Base-by-base conservation (phyloP, 2,797 vertebrate species). In the Myotis myotis region DNA sequence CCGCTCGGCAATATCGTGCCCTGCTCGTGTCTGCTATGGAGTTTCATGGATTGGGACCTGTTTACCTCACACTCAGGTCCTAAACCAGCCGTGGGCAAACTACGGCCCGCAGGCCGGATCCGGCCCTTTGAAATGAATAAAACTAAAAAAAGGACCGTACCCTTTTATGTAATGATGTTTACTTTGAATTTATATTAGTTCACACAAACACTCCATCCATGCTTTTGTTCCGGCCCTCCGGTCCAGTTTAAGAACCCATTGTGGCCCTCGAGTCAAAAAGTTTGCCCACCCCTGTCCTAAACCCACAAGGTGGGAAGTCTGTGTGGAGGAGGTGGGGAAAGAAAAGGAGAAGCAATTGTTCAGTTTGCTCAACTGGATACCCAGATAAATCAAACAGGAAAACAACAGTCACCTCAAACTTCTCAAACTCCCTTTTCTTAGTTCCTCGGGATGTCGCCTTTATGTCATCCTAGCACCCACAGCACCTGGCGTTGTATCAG, bases 401-500 rank as follows among this genome's bases (percentile, higher is more conserved):
- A 68, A 19, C 55, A 23, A 1, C 0, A 0, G n/a, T 33, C 64
- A 41, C 76, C 55, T 53, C 4, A 8, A 44, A 28, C 20, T 12
- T 80, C 78, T 62, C 55, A 44, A 44, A 8, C 49, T 23, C 88
- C 89, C 96, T 97, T 99, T 71, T 98, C 97, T 96, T 99, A 98
- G 90, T 99, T 99, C 30, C 98, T 98, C 28, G 90, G 8, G 98
- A 98, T 5, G 97, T 97, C 5, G 98, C 98, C 98, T 99, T 98
- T 93, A 99, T 95, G 89, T 99, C 98, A 15, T 98, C 99, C 98
- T 49, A 98, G 49, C 98, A 97, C 0, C 96, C 98, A 64, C 98
- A 97, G 94, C 99, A 99, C 9, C 96, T 98, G 84, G 99, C 97
- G 75, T 97, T 97, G 93, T 99, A 98, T 36, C 97, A 97, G 8